Evolutionary conservation across 1,140 invertebrate genomes (phyloP), one percentile per base, ranked within the genome.

Genomic region (Leptopilina clavipes): DNA sequence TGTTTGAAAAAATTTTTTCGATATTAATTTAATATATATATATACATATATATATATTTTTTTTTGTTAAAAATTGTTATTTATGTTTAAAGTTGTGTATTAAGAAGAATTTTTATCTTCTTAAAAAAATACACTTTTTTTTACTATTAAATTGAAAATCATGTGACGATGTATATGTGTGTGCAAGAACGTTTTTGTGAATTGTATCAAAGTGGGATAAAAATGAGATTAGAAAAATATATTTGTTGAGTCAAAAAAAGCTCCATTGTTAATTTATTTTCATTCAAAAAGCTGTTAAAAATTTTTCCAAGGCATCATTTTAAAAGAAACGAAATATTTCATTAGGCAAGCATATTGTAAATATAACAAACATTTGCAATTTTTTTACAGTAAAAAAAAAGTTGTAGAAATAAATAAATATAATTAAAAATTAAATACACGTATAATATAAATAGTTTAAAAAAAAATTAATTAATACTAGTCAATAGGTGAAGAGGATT

Each of bases 241-340:
- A 65, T 65, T 65, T 65, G 9, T 70, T 25, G 79, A 73, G 73
- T 71, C 76, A 80, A 79, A 85, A 83, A n/a, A 85, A 85, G 80
- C 79, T 74, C 56, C 74, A 19, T 81, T n/a, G n/a, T n/a, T 74
- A 80, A 52, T 85, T 83, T 85, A 83, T 85, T 84, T 83, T 79
- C 12, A 79, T 79, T 72, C 19, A 85, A 83, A 82, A 81, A 40
- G 79, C 65, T 31, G 56, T 82, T 80, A 81, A 75, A 85, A 85
- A 65, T 84, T 79, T 78, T 54, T 81, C 77, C 77, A 84, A 85
- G 72, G 72, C 73, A 74, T 79, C 25, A 5, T 31, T 31, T 31
- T 31, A 31, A 31, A 31, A 2, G 1, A 31, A 31, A 31, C 5
- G 5, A 31, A 31, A 5, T 31, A n/a, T n/a, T n/a, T n/a, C n/a